Evolutionary conservation across 2,113 vertebrate genomes (phyloP).

Genomic region (Sitta europaea): DNA sequence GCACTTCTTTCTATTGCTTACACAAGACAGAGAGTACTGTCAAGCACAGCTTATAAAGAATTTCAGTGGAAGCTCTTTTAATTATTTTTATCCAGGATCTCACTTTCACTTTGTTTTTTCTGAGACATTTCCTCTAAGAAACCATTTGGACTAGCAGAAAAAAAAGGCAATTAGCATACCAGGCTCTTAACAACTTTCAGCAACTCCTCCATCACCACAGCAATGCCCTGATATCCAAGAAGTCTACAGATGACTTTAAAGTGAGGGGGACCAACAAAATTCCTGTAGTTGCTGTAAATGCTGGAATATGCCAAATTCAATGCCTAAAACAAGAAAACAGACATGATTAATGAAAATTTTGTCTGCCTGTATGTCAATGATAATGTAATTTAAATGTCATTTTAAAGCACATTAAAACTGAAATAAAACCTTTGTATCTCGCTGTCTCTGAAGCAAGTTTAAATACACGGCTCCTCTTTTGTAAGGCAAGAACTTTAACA

Average conservation of each 20-base stretch:
- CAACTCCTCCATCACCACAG: constrained; percentile 89
- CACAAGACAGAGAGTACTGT: not conserved
- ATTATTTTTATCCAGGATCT: not conserved
- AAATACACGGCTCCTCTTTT: not conserved
- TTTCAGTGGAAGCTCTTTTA: not conserved
- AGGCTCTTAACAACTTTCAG: constrained; percentile 90
- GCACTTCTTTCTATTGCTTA: not conserved
- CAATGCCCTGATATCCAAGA: constrained; percentile 87
- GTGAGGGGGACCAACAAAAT: constrained; percentile 86
- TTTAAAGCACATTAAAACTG: not conserved
- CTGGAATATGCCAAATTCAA: constrained; percentile 87
- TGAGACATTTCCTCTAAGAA: not conserved
- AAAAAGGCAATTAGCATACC: constrained; percentile 64
- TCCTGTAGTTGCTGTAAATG: constrained; percentile 85
- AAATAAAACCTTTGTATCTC: not conserved
- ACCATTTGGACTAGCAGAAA: not conserved
- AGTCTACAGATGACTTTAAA: constrained; percentile 87
- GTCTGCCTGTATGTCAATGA: not conserved
- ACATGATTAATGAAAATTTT: not conserved
- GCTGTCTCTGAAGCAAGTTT: not conserved
- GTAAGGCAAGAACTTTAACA: not conserved
- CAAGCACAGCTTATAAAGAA: not conserved
- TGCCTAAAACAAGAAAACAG: constrained; percentile 57
- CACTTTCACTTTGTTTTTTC: not conserved
- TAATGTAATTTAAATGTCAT: not conserved